These are phyloP conservation scores for Mesoclemmys tuberculata DNA, from an alignment of 2,113 vertebrate species.

Conservation along the genomic window DNA sequence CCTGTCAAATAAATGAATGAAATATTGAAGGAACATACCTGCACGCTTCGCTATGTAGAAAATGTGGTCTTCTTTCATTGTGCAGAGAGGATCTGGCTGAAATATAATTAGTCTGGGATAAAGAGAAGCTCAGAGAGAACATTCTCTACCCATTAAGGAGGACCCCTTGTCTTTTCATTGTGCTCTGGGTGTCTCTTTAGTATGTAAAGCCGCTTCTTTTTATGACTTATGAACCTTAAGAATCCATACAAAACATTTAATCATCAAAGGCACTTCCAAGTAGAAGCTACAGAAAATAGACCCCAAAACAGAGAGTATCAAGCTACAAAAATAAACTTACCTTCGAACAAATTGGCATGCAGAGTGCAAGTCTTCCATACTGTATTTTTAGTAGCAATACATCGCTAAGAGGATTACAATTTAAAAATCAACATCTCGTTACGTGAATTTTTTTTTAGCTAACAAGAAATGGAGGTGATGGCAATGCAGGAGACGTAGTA, in stretches of 20 bases:
- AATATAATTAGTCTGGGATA: fast-evolving
- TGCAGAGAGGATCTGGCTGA: background rate
- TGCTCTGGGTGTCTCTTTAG: background rate
- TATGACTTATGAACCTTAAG: background rate
- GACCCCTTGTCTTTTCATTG: background rate
- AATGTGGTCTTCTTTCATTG: background rate
- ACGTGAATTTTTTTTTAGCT: conserved; percentile 30
- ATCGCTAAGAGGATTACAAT: conserved; percentile 43
- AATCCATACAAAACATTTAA: background rate
- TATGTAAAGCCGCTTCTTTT: no score
- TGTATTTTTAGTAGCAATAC: background rate
- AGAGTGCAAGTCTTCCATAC: background rate
- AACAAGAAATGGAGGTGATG: background rate
- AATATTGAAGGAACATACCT: background rate
- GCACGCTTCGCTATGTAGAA: background rate
- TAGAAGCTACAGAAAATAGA: background rate
- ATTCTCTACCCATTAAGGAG: background rate
- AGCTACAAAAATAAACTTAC: background rate
- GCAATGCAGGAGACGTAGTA: background rate
- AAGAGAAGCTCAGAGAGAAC: background rate
- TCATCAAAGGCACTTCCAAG: background rate
- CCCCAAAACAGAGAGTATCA: background rate
- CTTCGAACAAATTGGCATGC: background rate
- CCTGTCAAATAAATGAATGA: background rate
- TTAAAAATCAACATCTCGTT: background rate